Base-by-base conservation (phyloP, 2,888 invertebrate genomes). In the Diarsia brunnea region DNA sequence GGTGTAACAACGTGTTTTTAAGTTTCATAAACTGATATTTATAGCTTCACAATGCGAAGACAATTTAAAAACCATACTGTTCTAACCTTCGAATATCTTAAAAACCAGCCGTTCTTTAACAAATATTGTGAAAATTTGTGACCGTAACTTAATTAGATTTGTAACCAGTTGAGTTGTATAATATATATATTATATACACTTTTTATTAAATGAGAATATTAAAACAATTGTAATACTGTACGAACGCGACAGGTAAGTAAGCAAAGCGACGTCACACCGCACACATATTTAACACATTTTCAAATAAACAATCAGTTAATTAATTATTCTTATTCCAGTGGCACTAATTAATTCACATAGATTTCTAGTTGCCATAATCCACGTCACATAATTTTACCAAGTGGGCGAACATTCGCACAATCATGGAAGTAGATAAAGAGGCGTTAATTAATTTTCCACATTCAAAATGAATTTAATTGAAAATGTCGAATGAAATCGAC, bases 401-500 rank as follows among this genome's bases (percentile, higher is more conserved):
- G 12, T 51, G 3, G 16, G 21, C 24, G 24, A 19, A 49, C 21
- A 38, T 47, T 69, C 63, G n/a, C 43, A 63, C 38, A 49, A 47
- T 49, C 53, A 47, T 27, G 12, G 14, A 14, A 49, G 47, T 19
- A 49, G 43, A 43, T 61, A 51, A 60, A 67, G n/a, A 73, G 31
- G 31, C 49, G n/a, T 38, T 69, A 5, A 76, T 61, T 61, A 43
- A 47, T 69, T 68, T 80, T 67, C 55, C 24, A 55, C 31, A 60
- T 55, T 58, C 65, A 24, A 49, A 69, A 66, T 38, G 19, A 67
- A 51, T 75, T 75, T 38, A 75, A 75, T 77, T 51, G 65, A 69
- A 79, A 79, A 72, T 61, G n/a, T 27, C 24, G 60, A 66, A 66
- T 68, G 73, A 60, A 69, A 69, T 82, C 69, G 69, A 61, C 71